Evolutionary conservation across 2,888 invertebrate genomes (phyloP).

Genomic region (Ormyrus thymus): DNA sequence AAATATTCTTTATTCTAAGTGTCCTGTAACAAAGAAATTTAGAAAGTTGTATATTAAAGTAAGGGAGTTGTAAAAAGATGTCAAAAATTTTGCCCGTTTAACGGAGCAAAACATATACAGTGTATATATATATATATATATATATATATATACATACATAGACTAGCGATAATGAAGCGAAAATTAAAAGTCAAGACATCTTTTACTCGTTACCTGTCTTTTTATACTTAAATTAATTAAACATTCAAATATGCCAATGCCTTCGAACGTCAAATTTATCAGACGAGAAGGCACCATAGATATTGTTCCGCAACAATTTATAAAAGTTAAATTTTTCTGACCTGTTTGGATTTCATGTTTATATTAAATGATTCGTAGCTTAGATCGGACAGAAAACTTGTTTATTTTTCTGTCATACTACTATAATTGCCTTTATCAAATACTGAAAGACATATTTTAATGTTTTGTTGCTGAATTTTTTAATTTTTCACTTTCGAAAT

Average conservation of each 20-base stretch:
- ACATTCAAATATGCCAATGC: conserved; percentile 47
- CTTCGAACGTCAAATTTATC: conserved; percentile 27
- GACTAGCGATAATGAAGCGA: conserved; percentile 26
- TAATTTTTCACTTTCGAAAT: conserved; percentile 48
- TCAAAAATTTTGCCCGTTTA: conserved; percentile 7
- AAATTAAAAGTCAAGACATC: conserved; percentile 37
- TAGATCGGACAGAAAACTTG: conserved; percentile 7
- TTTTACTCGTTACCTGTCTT: conserved; percentile 51
- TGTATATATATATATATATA: conserved; percentile 48
- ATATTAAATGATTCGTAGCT: conserved; percentile 12
- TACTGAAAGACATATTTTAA: conserved; percentile 33
- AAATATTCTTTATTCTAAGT: conserved; percentile 50
- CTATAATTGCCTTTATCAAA: conserved; percentile 37
- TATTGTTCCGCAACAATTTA: too few species aligned
- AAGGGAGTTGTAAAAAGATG: conserved; percentile 28
- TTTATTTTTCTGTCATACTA: conserved; percentile 25
- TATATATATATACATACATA: too few species aligned
- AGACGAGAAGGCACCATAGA: conserved; percentile 17
- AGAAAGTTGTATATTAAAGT: conserved; percentile 31
- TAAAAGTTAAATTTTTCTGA: conserved; percentile 15
- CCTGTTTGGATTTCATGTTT: conserved; percentile 25
- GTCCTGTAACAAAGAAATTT: conserved; percentile 3
- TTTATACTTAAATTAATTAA: conserved; percentile 49
- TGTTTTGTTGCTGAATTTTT: conserved; percentile 46
- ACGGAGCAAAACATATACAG: conserved; percentile 21